Evolutionary conservation across 2,888 invertebrate species (phyloP).

Genomic region (Lepidochitona cinerea): DNA sequence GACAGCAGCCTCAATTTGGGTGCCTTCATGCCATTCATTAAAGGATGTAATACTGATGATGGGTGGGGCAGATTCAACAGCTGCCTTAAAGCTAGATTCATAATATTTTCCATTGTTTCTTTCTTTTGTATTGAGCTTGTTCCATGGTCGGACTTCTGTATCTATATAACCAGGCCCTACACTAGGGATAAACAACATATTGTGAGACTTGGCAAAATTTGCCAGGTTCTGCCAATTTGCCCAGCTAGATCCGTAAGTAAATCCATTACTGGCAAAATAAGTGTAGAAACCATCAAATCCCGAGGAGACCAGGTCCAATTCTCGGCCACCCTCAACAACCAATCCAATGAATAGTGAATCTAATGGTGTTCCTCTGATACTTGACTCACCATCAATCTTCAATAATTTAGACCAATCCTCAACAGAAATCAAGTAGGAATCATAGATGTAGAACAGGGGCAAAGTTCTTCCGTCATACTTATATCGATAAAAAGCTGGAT

Average conservation of each 20-base stretch:
- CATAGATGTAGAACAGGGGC: slow-evolving; percentile 79
- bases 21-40: slow-evolving; percentile 84
- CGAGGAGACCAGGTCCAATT: slow-evolving; percentile 67
- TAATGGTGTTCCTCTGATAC: slow-evolving; percentile 74
- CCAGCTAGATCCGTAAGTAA: slow-evolving; percentile 77
- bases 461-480: slow-evolving; percentile 49
- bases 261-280: slow-evolving; percentile 78
- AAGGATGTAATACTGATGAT: slow-evolving; percentile 80
- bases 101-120: slow-evolving; percentile 78
- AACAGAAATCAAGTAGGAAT: slow-evolving; percentile 76
- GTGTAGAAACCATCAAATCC: slow-evolving; percentile 77
- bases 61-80: slow-evolving; percentile 74
- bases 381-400: slow-evolving; percentile 70
- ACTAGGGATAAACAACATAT: slow-evolving; percentile 76
- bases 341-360: slow-evolving; percentile 78
- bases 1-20: slow-evolving; percentile 80
- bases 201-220: slow-evolving; percentile 40
- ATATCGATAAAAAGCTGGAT: slow-evolving; percentile 75
- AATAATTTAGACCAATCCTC: slow-evolving; percentile 73
- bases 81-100: slow-evolving; percentile 77
- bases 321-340: slow-evolving; percentile 75
- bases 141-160: slow-evolving; percentile 77
- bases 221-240: slow-evolving; percentile 53
- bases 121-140: slow-evolving; percentile 73
- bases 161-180: slow-evolving; percentile 82